These are phyloP conservation scores for Lates calcarifer DNA, from an alignment of 2,113 vertebrate genomes.

Conservation along the genomic window DNA sequence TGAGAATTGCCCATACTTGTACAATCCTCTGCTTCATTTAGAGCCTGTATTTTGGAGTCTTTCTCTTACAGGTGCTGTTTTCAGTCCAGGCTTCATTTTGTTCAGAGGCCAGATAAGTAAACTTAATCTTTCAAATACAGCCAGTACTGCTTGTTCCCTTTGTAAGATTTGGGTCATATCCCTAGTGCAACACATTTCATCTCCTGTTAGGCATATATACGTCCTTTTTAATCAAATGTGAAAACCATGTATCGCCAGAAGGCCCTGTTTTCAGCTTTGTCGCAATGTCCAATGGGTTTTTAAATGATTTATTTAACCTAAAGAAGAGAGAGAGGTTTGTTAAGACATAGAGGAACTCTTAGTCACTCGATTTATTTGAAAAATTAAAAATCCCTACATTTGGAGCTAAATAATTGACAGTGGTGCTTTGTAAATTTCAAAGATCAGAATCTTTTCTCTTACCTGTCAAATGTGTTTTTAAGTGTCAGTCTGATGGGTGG, in stretches of 20 bases:
- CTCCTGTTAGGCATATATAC: not conserved
- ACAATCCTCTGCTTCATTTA: not conserved
- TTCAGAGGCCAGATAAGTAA: not conserved
- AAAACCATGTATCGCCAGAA: slow-evolving; percentile 3
- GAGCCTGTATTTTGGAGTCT: not conserved
- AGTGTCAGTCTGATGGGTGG: slow-evolving; percentile 28
- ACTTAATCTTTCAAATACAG: not conserved
- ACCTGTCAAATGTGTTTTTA: slow-evolving; percentile 34
- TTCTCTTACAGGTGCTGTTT: not conserved
- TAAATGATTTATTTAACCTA: not conserved
- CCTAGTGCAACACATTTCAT: not conserved
- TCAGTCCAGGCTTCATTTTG: not conserved
- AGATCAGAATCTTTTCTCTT: not conserved
- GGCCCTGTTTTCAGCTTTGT: not conserved
- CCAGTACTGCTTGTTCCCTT: slow-evolving; percentile 1
- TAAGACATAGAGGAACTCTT: not conserved
- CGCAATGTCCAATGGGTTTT: not conserved
- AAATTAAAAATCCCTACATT: not conserved
- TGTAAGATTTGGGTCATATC: not conserved
- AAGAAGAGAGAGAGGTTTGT: not conserved
- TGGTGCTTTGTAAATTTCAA: not conserved
- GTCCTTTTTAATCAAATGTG: not conserved
- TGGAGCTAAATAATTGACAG: not conserved
- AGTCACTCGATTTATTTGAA: not conserved
- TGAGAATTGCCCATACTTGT: not conserved